Conservation (phyloP, 2,888 invertebrate genomes). For the Theretra japonica region DNA sequence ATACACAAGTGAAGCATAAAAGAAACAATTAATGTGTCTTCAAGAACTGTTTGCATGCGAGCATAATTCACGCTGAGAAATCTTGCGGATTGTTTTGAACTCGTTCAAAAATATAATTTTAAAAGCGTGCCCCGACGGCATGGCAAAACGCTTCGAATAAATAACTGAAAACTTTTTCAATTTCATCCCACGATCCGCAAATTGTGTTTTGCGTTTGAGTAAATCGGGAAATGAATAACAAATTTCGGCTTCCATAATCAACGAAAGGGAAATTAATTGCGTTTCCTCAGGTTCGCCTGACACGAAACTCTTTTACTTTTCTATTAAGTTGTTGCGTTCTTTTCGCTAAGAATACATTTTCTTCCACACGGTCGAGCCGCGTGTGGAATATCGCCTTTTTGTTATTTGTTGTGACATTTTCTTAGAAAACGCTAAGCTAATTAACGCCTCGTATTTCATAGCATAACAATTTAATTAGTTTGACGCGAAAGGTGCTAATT, state of each 20-base stretch:
- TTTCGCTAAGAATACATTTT: slow-evolving; percentile 21
- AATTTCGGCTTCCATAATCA: slow-evolving; percentile 73
- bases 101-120: slow-evolving; percentile 72
- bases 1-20: too few relatives aligned
- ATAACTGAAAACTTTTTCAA: slow-evolving; percentile 83
- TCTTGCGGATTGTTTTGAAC: slow-evolving; percentile 34
- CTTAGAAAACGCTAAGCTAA: slow-evolving; percentile 15
- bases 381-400: not conserved
- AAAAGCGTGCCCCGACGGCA: slow-evolving; percentile 64
- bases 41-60: not conserved
- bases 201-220: slow-evolving; percentile 82
- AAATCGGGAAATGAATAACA: slow-evolving; percentile 80
- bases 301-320: slow-evolving; percentile 29
- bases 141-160: slow-evolving; percentile 75
- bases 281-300: slow-evolving; percentile 50
- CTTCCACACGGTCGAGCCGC: slow-evolving; percentile 10
- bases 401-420: slow-evolving; percentile 18
- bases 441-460: slow-evolving; percentile 18
- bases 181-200: slow-evolving; percentile 78
- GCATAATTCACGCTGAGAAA: slow-evolving; percentile 12
- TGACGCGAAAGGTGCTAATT: not conserved
- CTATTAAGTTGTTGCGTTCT: slow-evolving; percentile 29
- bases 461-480: not conserved
- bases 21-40: too few relatives aligned
- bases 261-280: slow-evolving; percentile 70